phyloP scores from a whole-genome alignment of 2,888 invertebrate genomes.

The Prionchulus punctatus region DNA sequence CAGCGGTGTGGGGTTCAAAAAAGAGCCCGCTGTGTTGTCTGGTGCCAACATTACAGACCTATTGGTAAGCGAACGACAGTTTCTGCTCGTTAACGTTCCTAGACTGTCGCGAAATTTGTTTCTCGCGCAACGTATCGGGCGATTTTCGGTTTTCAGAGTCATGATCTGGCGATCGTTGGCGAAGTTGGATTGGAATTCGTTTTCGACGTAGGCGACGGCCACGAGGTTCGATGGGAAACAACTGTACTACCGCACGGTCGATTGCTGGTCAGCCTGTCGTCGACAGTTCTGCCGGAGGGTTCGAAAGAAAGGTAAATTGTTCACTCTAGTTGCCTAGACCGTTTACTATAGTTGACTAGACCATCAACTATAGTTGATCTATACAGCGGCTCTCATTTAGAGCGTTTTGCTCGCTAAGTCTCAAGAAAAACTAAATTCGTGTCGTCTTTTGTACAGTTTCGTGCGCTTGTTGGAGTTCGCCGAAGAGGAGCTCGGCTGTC shows the following conservation, averaged over 20 bases:
- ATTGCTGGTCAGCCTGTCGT: not conserved
- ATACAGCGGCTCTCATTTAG: no score
- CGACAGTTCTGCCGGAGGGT: not conserved
- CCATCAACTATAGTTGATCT: no score
- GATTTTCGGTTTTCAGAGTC: not conserved
- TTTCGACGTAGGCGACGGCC: not conserved
- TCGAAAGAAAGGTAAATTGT: not conserved
- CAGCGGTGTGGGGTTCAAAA: slow-evolving; percentile 54
- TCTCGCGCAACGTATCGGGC: no score
- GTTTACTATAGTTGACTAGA: no score
- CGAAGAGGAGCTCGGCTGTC: slow-evolving; percentile 71
- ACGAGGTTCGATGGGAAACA: not conserved
- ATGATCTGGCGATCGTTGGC: not conserved
- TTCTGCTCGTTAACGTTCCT: not conserved
- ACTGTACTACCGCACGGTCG: not conserved
- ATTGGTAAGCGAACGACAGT: not conserved
- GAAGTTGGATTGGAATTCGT: not conserved
- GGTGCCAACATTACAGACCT: slow-evolving; percentile 24
- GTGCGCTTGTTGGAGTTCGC: slow-evolving; percentile 83
- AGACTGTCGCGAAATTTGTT: not conserved
- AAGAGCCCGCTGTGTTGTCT: slow-evolving; percentile 47
- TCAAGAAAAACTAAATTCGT: not conserved
- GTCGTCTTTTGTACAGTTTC: slow-evolving; percentile 41
- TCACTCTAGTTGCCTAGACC: not conserved
- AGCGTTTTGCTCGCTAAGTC: not conserved